Evolutionary conservation across 1,140 invertebrate genomes (phyloP).

Genomic region (Trachelipus rathkii): DNA sequence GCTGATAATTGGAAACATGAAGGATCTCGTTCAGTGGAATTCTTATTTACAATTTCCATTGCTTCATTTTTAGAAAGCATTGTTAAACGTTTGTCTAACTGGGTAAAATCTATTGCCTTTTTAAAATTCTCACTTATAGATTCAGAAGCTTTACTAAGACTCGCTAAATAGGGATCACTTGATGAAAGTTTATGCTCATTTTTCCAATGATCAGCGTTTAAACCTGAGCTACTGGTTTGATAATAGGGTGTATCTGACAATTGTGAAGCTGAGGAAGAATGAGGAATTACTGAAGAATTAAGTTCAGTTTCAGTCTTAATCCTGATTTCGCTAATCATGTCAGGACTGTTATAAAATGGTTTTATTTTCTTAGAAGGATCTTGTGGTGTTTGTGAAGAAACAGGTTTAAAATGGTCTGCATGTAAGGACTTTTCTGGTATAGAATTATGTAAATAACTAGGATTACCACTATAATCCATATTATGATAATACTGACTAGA

Average conservation of each 20-base stretch:
- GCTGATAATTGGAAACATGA: no score
- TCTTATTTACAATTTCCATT: no score
- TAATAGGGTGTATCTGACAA: no score
- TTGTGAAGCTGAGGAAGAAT: neutral
- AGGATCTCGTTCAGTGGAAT: no score
- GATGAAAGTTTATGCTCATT: no score
- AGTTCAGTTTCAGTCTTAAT: neutral
- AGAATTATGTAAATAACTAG: neutral
- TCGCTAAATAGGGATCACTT: neutral
- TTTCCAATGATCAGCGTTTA: no score
- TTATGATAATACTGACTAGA: conserved; percentile 2
- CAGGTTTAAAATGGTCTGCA: neutral
- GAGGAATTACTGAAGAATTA: neutral
- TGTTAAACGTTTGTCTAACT: neutral
- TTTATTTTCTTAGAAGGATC: neutral
- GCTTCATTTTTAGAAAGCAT: neutral
- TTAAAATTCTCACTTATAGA: conserved; percentile 9
- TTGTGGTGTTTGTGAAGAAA: neutral
- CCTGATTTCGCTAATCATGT: neutral
- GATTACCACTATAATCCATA: neutral
- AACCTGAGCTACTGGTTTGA: no score
- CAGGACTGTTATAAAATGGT: neutral
- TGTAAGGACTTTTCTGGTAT: neutral
- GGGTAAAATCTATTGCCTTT: neutral
- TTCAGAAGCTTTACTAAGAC: neutral